Conservation (phyloP, 2,113 vertebrate species). For the Chionomys nivalis region DNA sequence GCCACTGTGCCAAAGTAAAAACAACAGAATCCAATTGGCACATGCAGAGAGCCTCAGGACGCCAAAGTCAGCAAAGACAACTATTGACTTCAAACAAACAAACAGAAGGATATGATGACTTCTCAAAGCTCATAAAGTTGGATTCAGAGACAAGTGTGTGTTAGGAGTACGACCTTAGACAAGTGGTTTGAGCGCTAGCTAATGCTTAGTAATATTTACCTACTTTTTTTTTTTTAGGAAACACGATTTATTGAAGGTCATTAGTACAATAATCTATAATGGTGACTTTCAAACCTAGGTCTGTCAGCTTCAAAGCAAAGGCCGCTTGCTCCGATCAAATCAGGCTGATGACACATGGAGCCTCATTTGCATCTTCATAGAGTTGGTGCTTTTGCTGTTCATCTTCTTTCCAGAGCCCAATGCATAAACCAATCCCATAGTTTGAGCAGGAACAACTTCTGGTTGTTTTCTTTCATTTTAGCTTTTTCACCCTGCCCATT, state of each 20-base stretch:
- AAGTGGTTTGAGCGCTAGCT: neutral
- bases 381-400: conserved; percentile 36
- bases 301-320: neutral
- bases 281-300: conserved; percentile 10
- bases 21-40: neutral
- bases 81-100: neutral
- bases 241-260: neutral
- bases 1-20: neutral
- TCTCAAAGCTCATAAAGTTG: neutral
- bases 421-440: neutral
- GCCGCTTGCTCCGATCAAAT: neutral
- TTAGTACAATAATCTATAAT: neutral
- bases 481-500: neutral
- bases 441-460: neutral
- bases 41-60: neutral
- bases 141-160: neutral
- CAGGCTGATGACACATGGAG: neutral
- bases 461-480: neutral
- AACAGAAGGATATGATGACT: neutral
- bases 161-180: neutral
- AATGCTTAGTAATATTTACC: conserved; percentile 5
- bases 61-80: neutral
- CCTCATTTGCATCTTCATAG: neutral
- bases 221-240: no score
- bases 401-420: neutral